Conservation (phyloP, 2,797 vertebrate species). For the Tarsius wallacei region DNA sequence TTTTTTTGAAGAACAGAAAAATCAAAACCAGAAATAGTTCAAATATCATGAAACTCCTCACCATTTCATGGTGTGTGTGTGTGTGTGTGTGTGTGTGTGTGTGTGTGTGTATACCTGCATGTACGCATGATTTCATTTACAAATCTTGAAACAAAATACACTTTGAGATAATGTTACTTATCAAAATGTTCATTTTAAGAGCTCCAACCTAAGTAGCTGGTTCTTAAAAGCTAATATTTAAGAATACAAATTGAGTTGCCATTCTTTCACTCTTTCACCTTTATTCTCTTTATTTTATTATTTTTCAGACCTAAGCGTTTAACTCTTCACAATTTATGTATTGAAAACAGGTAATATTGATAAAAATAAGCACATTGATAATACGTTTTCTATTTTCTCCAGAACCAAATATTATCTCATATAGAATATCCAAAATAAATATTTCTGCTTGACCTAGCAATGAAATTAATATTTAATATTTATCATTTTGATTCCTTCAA, state of each 20-base stretch:
- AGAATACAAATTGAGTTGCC: not conserved
- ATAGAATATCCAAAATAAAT: not conserved
- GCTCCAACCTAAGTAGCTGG: not conserved
- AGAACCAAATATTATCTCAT: not conserved
- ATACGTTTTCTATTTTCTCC: not conserved
- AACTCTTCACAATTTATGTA: not conserved
- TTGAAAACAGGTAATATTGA: not conserved
- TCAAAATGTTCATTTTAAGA: not conserved
- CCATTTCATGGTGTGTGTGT: not conserved
- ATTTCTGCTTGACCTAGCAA: not conserved
- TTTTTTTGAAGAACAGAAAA: constrained; percentile 11
- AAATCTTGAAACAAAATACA: not conserved
- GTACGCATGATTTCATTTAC: not conserved
- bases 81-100: too few species aligned
- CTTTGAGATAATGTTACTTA: not conserved
- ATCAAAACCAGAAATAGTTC: not conserved
- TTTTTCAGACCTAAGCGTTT: not conserved
- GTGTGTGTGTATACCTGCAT: not conserved
- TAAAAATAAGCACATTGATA: not conserved
- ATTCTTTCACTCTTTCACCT: not conserved
- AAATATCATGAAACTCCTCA: not conserved
- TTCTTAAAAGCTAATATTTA: not conserved
- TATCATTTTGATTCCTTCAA: not conserved
- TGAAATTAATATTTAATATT: not conserved
- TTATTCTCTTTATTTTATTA: not conserved